A percentile compares a stretch with the other conserved stretches of the same genome.
phyloP scores from a whole-genome alignment of 1,140 invertebrate species.

The Achatina immaculata region DNA sequence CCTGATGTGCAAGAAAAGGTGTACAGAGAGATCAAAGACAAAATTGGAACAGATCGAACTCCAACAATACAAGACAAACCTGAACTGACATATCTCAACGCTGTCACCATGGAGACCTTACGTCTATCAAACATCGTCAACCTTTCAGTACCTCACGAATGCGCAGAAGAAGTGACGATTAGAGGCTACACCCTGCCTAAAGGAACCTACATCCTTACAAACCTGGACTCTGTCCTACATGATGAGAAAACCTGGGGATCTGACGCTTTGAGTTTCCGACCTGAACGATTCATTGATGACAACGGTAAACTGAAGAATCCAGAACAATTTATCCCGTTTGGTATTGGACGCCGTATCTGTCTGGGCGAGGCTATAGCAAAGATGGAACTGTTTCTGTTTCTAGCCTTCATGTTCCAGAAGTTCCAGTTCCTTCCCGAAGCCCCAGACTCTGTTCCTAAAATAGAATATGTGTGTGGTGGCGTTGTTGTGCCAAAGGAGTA shows the following conservation, averaged over 20 bases:
- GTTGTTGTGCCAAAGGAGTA: constrained; percentile 28
- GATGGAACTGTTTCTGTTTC: constrained; percentile 50
- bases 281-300: constrained; percentile 75
- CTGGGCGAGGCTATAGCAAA: constrained; percentile 50
- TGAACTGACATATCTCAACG: constrained; percentile 47
- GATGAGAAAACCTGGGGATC: constrained; percentile 73
- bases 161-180: constrained; percentile 51
- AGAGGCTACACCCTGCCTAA: constrained; percentile 64
- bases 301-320: constrained; percentile 38
- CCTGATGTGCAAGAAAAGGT: constrained; percentile 82
- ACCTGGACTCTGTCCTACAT: constrained; percentile 56
- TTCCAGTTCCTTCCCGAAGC: constrained; percentile 71
- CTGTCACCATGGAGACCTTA: constrained; percentile 47
- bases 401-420: constrained; percentile 45
- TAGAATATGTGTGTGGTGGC: constrained; percentile 42
- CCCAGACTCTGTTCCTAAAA: constrained; percentile 33
- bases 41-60: constrained; percentile 29
- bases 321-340: constrained; percentile 49
- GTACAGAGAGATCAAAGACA: constrained; percentile 85
- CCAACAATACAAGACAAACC: constrained; percentile 43
- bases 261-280: constrained; percentile 79
- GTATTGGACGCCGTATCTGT: constrained; percentile 46
- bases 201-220: constrained; percentile 60
- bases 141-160: constrained; percentile 61
- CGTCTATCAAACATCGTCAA: constrained; percentile 52